Base-by-base conservation (phyloP, 2,113 vertebrate species). In the Paracanthobrama guichenoti region DNA sequence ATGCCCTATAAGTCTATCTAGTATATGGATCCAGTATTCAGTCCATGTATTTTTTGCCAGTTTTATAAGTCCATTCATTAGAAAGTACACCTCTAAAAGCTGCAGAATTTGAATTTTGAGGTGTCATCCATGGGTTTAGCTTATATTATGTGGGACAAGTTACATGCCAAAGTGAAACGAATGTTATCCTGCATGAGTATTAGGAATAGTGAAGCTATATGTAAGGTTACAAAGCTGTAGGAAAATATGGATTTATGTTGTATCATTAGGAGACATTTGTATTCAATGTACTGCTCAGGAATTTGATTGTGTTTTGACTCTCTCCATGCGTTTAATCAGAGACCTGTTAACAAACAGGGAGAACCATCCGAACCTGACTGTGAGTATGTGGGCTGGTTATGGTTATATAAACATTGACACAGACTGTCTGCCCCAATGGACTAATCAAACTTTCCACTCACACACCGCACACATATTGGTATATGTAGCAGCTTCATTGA, bases 371-470 rank as follows among this genome's bases (percentile, higher is more conserved):
- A 79, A 48, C 44, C 42, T 66, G 35, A 46, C 20, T 66, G 26
- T 81, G 39, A 28, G 13, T 22, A 84, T 85, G 53, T 72, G 26
- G 72, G 50, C 76, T 87, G 16, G 57, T 46, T 60, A 44, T 62
- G 18, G 60, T 87, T 87, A 79, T 46, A 72, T 62, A 85, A 82
- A 74, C 39, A 87, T 72, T 57, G 64, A 87, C 24, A 46, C 73
- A 31, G 11, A 66, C 73, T 48, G 35, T 11, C 62, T 62, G 57
- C 46, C 53, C 60, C 78, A 81, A 78, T 84, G 60, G 76, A 72
- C 62, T 64, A 82, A 82, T 81, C 53, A 85, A 85, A 87, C 66
- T 73, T 85, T 85, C 79, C 83, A 79, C 84, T 53, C 79, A 50
- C 55, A 46, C 53, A 59, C 62, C 75, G 62, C 28, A 78, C 46